phyloP scores from a whole-genome alignment of 2,888 invertebrate genomes.

The Hanleya hanleyi region DNA sequence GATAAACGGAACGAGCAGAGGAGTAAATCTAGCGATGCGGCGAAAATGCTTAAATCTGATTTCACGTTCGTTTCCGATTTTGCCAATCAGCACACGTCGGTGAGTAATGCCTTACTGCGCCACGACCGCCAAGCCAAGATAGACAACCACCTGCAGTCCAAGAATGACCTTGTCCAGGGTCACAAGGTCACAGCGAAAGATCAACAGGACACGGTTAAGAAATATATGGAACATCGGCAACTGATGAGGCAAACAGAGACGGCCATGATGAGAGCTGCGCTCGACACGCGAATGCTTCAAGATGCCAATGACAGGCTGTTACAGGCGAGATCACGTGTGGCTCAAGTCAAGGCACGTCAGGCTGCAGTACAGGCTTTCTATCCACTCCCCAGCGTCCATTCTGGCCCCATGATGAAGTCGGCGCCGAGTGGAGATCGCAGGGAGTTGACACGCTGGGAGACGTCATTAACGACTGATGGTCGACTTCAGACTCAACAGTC shows the following conservation, averaged over 20 bases:
- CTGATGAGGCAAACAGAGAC: conserved; percentile 69
- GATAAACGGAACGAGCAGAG: conserved; percentile 57
- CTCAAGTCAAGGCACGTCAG: conserved; percentile 58
- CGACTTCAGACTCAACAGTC: too few species aligned
- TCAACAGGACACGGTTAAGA: conserved; percentile 66
- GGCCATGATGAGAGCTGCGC: conserved; percentile 60
- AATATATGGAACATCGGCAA: conserved; percentile 68
- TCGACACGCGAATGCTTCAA: conserved; percentile 64
- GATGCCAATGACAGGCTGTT: conserved; percentile 67
- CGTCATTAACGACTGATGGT: conserved; percentile 13
- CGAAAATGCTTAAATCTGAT: conserved; percentile 52
- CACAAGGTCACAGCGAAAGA: conserved; percentile 51
- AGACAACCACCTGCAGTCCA: conserved; percentile 53
- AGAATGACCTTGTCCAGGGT: conserved; percentile 44
- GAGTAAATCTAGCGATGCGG: conserved; percentile 47
- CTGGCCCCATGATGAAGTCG: conserved; percentile 36
- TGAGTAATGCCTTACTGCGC: conserved; percentile 69
- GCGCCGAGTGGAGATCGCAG: conserved; percentile 29
- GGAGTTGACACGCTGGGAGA: conserved; percentile 50
- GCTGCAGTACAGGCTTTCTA: conserved; percentile 59
- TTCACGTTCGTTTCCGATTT: conserved; percentile 67
- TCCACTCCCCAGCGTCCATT: conserved; percentile 53
- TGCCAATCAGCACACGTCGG: conserved; percentile 70
- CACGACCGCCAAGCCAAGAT: conserved; percentile 64
- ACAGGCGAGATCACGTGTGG: conserved; percentile 61